Base-by-base conservation (phyloP, 2,113 vertebrate genomes). In the Sisor rabdophorus region DNA sequence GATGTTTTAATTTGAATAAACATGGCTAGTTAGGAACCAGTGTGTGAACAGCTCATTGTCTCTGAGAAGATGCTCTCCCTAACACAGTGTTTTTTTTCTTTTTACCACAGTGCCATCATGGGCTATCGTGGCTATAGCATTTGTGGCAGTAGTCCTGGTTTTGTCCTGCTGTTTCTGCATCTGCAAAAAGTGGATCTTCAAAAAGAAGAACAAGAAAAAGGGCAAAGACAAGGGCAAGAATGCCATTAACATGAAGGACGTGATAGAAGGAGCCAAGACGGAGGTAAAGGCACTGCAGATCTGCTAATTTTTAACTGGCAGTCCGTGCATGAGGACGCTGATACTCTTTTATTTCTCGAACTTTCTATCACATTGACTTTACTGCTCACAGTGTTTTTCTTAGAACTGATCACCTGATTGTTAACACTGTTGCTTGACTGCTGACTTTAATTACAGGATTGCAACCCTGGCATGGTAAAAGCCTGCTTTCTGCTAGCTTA, bases 171-270 rank as follows among this genome's bases (percentile, higher is more conserved):
- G 97, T 91, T 99, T 98, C 92, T 99, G 97, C 89, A 82, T 99
- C 89, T 99, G 97, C 93, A 99, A 99, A 94, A 99, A 99, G 90
- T 99, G 97, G 88, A 95, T 98, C 85, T 97, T 98, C 91, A 99
- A 99, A 93, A 99, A 99, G 94, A 98, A 98, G 93, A 99, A 98
- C 92, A 99, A 99, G 94, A 99, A 99, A 96, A 99, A 99, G 94
- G 95, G 95, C 79, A 99, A 99, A 86, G 97, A 99, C 88, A 99
- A 99, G 92, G 97, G 97, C 75, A 99, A 99, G 87, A 99, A 98
- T 79, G 97, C 97, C 89, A 98, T 99, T 85, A 98, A 99, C 91
- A 98, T 99, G 97, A 98, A 93, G 92, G 97, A 99, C 67, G 97
- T 99, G 76, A 95, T 93, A 79, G 97, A 99, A 73, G 92, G 96